A percentile compares a stretch with the other conserved stretches of the same genome.
These are phyloP conservation scores for Drosophila histrio DNA, from an alignment of 2,888 invertebrate species.

Conservation along the genomic window DNA sequence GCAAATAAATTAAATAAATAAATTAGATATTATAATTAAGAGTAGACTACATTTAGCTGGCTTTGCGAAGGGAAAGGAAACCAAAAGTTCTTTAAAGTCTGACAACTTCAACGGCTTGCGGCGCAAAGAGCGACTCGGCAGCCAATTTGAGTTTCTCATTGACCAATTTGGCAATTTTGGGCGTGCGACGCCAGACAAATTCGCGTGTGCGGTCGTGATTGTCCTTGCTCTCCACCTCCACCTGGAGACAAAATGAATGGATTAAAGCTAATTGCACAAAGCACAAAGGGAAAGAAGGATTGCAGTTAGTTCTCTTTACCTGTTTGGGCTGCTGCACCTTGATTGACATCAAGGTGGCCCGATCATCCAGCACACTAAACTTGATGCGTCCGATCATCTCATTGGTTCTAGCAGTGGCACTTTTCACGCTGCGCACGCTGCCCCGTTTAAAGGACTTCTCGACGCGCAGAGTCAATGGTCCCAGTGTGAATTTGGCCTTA, in stretches of 20 bases:
- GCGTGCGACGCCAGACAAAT: conserved; percentile 92
- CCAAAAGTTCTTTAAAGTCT: conserved; percentile 66
- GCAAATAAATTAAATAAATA: conserved; percentile 74
- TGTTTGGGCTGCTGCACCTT: conserved; percentile 94
- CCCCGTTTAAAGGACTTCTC: conserved; percentile 88
- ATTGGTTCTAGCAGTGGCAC: conserved; percentile 94
- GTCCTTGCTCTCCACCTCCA: conserved; percentile 91
- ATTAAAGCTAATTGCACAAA: conserved; percentile 56
- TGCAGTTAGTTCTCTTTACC: conserved; percentile 84
- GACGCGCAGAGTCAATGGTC: conserved; percentile 90
- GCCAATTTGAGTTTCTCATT: conserved; percentile 89
- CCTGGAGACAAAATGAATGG: conserved; percentile 85
- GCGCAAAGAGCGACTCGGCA: conserved; percentile 82
- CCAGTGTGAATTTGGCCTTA: conserved; percentile 91
- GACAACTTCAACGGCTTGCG: conserved; percentile 83
- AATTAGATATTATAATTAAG: conserved; percentile 63
- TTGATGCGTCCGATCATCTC: conserved; percentile 93
- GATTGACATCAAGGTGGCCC: conserved; percentile 93
- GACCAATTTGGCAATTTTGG: conserved; percentile 93
- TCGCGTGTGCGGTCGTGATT: conserved; percentile 94
- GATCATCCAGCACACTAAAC: conserved; percentile 90
- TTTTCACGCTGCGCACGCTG: conserved; percentile 91
- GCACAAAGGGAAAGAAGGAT: not conserved
- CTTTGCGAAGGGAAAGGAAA: conserved; percentile 19
- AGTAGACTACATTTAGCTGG: conserved; percentile 47